These are phyloP conservation scores for Morpho achilles DNA, from an alignment of 2,888 invertebrate genomes.

Conservation along the genomic window DNA sequence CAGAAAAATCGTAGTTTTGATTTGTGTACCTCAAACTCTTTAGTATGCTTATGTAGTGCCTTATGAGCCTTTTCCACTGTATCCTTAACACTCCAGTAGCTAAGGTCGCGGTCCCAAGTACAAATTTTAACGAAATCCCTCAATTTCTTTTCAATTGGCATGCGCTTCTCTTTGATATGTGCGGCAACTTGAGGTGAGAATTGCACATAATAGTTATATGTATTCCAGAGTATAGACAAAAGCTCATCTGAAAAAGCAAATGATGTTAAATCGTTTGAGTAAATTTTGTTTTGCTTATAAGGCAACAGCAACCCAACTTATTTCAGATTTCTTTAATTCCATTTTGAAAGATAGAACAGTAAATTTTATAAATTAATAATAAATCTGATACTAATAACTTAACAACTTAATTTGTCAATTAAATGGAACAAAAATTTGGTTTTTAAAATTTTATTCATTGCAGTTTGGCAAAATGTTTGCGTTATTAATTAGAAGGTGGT, in stretches of 20 bases:
- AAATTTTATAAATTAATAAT: too few species aligned
- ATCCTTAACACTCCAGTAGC: conserved; percentile 95
- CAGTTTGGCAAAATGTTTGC: too few species aligned
- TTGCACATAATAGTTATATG: conserved; percentile 90
- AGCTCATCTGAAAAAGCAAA: conserved; percentile 67
- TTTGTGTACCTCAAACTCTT: conserved; percentile 85
- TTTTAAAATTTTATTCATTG: too few species aligned
- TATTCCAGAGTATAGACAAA: conserved; percentile 86
- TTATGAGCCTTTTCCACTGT: conserved; percentile 93
- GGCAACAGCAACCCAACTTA: too few species aligned
- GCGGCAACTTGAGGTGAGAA: conserved; percentile 83
- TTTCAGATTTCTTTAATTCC: too few species aligned
- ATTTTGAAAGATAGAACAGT: too few species aligned
- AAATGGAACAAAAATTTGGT: too few species aligned
- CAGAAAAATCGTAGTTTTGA: not conserved
- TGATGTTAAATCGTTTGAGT: not conserved
- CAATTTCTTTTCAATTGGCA: conserved; percentile 94
- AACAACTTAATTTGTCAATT: too few species aligned
- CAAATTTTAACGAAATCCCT: conserved; percentile 97
- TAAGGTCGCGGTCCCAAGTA: conserved; percentile 95
- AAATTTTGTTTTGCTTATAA: too few species aligned
- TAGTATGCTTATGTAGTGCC: conserved; percentile 90
- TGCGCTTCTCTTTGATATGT: conserved; percentile 82
- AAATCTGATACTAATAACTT: too few species aligned
- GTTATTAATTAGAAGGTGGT: too few species aligned